These are phyloP conservation scores for Drosophila repletoides DNA, from an alignment of 1,140 invertebrate genomes.

Conservation along the genomic window DNA sequence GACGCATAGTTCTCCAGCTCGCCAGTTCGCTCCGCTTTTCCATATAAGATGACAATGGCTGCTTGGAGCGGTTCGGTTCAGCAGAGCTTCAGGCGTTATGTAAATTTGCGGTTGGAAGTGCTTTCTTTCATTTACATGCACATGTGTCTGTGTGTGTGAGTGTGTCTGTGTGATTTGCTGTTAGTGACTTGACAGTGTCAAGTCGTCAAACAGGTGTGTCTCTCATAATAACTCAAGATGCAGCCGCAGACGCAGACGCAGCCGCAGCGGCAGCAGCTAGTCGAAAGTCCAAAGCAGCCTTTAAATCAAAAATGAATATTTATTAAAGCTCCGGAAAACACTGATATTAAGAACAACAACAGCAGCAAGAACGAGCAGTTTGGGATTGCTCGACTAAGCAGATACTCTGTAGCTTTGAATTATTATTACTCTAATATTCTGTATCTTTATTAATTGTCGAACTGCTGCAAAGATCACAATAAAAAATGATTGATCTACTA, in stretches of 20 bases:
- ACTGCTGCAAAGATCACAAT: too few species aligned
- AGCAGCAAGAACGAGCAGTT: not conserved
- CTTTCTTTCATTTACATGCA: conserved; percentile 33
- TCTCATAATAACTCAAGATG: conserved; percentile 44
- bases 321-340: conserved; percentile 59
- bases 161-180: conserved; percentile 22
- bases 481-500: too few species aligned
- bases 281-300: conserved; percentile 7
- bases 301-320: conserved; percentile 70
- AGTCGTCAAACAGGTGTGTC: conserved; percentile 64
- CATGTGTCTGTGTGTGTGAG: not conserved
- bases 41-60: conserved; percentile 46
- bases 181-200: conserved; percentile 12
- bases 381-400: too few species aligned
- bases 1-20: conserved; percentile 1
- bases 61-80: conserved; percentile 6
- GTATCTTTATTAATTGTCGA: too few species aligned
- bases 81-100: conserved; percentile 40
- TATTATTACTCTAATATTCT: too few species aligned
- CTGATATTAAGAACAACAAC: not conserved
- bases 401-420: too few species aligned
- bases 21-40: conserved; percentile 5
- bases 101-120: conserved; percentile 57
- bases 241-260: conserved; percentile 36
- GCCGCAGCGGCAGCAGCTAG: not conserved